Evolutionary conservation across 2,113 vertebrate species (phyloP).

Genomic region (Numenius arquata): DNA sequence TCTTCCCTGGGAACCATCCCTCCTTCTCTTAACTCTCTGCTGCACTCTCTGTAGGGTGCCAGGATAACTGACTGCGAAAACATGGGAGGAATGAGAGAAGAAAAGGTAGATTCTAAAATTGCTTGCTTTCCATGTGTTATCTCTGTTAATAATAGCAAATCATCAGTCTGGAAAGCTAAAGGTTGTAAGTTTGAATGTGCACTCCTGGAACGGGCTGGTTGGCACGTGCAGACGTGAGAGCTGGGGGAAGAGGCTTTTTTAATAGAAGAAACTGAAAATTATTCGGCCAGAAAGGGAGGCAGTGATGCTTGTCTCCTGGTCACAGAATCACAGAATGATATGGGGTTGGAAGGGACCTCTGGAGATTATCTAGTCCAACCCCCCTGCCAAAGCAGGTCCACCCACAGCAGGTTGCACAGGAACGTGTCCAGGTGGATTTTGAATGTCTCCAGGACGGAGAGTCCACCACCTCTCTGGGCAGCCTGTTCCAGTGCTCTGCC

Average conservation of each 20-base stretch:
- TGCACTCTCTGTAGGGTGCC: background rate
- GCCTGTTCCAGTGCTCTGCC: no score
- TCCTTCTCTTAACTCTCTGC: background rate
- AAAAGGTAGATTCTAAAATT: background rate
- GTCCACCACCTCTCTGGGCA: no score
- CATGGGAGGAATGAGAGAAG: background rate
- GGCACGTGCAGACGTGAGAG: background rate
- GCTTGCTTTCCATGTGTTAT: background rate
- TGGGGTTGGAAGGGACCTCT: no score
- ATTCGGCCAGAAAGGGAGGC: background rate
- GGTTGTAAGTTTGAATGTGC: background rate
- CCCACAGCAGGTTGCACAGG: no score
- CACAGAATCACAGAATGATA: no score
- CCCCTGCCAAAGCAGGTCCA: no score
- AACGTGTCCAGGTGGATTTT: no score
- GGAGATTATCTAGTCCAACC: no score
- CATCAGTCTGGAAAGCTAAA: background rate
- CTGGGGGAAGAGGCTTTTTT: background rate
- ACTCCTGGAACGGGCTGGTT: background rate
- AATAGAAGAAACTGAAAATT: background rate
- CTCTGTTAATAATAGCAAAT: fast-evolving
- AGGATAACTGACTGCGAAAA: background rate
- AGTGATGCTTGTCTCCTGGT: background rate
- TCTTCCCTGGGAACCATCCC: background rate
- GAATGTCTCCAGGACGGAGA: no score